Evolutionary conservation across 2,797 vertebrate species (phyloP).

Genomic region (Botia almorhae): DNA sequence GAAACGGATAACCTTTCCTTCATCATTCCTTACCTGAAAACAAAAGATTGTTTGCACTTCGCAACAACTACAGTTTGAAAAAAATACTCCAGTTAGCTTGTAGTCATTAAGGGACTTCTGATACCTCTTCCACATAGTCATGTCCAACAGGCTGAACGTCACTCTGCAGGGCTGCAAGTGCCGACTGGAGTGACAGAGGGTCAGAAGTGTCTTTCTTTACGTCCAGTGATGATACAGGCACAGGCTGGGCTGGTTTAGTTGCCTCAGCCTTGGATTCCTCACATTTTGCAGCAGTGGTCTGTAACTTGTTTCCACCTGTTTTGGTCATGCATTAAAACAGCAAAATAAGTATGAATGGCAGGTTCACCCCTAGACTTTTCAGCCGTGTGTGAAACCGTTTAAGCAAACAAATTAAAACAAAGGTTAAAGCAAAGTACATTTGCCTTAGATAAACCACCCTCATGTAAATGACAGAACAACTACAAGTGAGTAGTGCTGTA

Average conservation of each 20-base stretch:
- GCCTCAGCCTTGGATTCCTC: slow-evolving; percentile 85
- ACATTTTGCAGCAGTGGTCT: slow-evolving; percentile 86
- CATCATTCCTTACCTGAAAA: slow-evolving; percentile 93
- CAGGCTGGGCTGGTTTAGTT: slow-evolving; percentile 62
- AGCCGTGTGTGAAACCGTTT: too few relatives aligned
- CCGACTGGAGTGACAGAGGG: slow-evolving; percentile 80
- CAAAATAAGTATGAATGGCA: too few relatives aligned
- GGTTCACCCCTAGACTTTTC: too few relatives aligned
- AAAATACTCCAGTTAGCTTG: too few relatives aligned
- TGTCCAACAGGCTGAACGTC: slow-evolving; percentile 97
- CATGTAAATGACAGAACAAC: too few relatives aligned
- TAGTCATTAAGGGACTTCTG: too few relatives aligned
- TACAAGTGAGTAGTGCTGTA: too few relatives aligned
- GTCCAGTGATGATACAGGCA: slow-evolving; percentile 62
- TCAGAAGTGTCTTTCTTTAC: slow-evolving; percentile 76
- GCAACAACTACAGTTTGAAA: too few relatives aligned
- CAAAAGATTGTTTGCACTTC: neutral
- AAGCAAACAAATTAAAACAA: too few relatives aligned
- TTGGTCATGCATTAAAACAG: neutral
- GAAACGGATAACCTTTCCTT: slow-evolving; percentile 97
- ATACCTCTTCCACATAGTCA: slow-evolving; percentile 96
- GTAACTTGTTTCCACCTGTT: slow-evolving; percentile 92
- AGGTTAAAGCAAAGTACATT: too few relatives aligned
- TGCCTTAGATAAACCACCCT: too few relatives aligned
- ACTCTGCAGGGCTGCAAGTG: slow-evolving; percentile 91